Evolutionary conservation across 2,113 vertebrate genomes (phyloP), one percentile per base, ranked within the genome.

Genomic region (Pterocles burchelli): DNA sequence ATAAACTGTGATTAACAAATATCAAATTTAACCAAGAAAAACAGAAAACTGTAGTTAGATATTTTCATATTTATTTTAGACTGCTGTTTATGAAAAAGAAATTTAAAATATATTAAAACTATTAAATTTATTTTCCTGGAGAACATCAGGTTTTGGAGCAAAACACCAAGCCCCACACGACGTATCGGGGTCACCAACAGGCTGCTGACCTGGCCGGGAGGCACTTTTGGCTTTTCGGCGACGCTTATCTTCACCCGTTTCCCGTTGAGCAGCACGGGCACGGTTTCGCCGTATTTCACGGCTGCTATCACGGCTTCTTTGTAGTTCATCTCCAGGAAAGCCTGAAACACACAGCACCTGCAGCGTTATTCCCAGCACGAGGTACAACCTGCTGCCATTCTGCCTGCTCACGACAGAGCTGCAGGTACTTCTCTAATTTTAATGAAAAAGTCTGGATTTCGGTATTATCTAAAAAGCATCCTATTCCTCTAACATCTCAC

Each of bases 241-340:
- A 98, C 12, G 10, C 93, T 94, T 38, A 98, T 88, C 34, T 96
- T 98, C 57, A 98, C 95, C 36, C 43, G 96, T 22, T 79, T 97
- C 16, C 97, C 96, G 20, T 98, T 98, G 25, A 98, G 70, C 59
- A 97, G 79, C 78, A 98, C 97, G 3, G 98, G 98, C 17, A 54
- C 81, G 0, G 97, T 98, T 62, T 98, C 97, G 29, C 91, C 76
- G 2, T 84, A 97, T 16, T 98, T 98, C 82, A 98, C 97, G 4
- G 98, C 95, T 11, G 98, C 97, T 16, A 92, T 89, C 86, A 98
- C 87, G 0, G 98, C 96, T 54, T 98, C 98, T 66, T 96, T 98
- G 87, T 97, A 98, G 71, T 97, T 98, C 97, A 98, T 98, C 89
- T 98, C 97, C 91, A 98, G 71, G 36, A 97, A 98, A 54, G 98